Conservation (phyloP, 2,113 vertebrate species). For the Salminus brasiliensis region DNA sequence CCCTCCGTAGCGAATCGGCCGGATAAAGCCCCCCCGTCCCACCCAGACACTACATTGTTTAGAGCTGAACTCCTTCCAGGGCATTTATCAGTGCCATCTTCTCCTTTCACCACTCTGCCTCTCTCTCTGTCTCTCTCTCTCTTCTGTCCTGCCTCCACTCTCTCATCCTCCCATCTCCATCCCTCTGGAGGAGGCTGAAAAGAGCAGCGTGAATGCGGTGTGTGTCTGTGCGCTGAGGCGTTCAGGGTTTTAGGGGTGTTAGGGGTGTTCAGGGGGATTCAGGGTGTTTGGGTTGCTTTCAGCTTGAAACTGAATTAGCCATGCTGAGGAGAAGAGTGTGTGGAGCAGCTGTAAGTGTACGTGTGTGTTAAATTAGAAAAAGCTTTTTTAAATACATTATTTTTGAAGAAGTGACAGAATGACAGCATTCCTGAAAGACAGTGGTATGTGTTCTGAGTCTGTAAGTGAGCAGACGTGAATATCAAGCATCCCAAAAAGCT, state of each 20-base stretch:
- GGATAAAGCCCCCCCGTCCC: neutral
- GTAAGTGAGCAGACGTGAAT: too few species aligned
- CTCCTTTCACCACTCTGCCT: constrained; percentile 34
- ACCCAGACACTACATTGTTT: constrained; percentile 34
- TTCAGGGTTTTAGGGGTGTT: constrained; percentile 5
- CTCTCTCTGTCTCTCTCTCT: constrained; percentile 10
- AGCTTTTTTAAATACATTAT: too few species aligned
- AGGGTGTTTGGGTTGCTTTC: constrained; percentile 35
- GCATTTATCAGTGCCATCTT: constrained; percentile 41
- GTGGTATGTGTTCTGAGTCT: too few species aligned
- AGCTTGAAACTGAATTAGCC: constrained; percentile 45
- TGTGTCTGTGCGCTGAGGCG: constrained; percentile 5
- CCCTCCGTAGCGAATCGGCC: constrained; percentile 2
- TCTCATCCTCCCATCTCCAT: constrained; percentile 27
- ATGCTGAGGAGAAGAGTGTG: constrained; percentile 36
- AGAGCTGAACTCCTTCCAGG: constrained; percentile 6
- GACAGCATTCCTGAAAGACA: too few species aligned
- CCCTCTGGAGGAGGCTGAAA: constrained; percentile 26
- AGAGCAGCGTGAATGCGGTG: constrained; percentile 25
- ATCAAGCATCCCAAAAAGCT: too few species aligned
- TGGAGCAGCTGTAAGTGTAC: constrained; percentile 20
- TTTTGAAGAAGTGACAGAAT: too few species aligned
- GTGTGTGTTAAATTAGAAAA: too few species aligned
- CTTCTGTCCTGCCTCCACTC: neutral
- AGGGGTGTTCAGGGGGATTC: constrained; percentile 38